A percentile compares a stretch with the other conserved stretches of the same genome.
Conservation (phyloP, 1,140 invertebrate genomes). For the Nixonia krombeini region DNA sequence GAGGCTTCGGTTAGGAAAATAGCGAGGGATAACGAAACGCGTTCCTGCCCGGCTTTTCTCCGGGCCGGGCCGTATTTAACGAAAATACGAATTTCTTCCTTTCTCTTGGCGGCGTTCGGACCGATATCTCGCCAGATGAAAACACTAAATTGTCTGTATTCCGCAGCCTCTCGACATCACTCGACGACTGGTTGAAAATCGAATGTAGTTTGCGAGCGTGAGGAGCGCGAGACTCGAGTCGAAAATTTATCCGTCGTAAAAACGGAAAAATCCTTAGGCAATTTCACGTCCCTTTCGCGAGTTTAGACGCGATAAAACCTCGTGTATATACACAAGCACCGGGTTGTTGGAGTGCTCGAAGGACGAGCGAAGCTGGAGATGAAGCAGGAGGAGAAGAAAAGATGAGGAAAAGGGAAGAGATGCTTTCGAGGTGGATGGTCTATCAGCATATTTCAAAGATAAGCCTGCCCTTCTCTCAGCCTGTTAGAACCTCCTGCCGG, state of each 20-base stretch:
- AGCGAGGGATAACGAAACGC: too few species aligned
- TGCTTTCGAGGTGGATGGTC: conserved; percentile 43
- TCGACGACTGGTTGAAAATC: neutral
- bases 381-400: conserved; percentile 10
- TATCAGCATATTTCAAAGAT: conserved; percentile 72
- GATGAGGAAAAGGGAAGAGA: conserved; percentile 4
- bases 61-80: too few species aligned
- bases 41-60: too few species aligned
- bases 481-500: conserved; percentile 54
- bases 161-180: neutral
- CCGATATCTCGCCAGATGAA: neutral
- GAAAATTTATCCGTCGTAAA: conserved; percentile 14
- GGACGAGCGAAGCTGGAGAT: conserved; percentile 11
- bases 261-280: conserved; percentile 28
- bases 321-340: conserved; percentile 21
- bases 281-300: conserved; percentile 32
- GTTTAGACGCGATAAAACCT: conserved; percentile 36
- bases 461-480: conserved; percentile 57
- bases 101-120: neutral
- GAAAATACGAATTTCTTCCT: too few species aligned
- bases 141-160: neutral
- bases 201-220: neutral
- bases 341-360: conserved; percentile 27
- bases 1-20: too few species aligned
- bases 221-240: too few species aligned